Evolutionary conservation across 2,113 vertebrate genomes (phyloP).

Genomic region (Lycaon pictus): DNA sequence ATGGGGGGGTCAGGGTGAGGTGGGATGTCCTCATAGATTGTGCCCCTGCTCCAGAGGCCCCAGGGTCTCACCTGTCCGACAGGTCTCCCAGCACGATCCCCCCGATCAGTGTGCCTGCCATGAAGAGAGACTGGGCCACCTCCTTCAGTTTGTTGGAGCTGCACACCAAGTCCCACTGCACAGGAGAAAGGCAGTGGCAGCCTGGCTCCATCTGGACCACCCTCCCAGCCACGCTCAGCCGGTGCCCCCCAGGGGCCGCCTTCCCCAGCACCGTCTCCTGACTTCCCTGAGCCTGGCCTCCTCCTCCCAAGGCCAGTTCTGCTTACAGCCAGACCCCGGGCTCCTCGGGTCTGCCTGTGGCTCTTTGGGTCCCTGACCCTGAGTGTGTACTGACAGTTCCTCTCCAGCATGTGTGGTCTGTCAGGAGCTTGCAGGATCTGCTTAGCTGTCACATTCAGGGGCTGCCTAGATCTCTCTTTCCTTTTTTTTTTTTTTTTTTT

Average conservation of each 20-base stretch:
- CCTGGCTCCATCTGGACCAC: neutral
- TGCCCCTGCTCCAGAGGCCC: too few species aligned
- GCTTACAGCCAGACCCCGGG: rapidly evolving
- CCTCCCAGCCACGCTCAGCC: rapidly evolving
- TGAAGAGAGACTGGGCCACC: conserved; percentile 87
- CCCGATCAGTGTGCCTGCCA: conserved; percentile 84
- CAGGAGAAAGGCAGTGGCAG: neutral
- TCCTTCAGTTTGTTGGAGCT: conserved; percentile 81
- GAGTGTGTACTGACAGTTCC: too few species aligned
- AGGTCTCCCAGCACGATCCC: conserved; percentile 83
- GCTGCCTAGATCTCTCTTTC: too few species aligned
- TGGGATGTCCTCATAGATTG: neutral
- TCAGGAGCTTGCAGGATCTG: neutral
- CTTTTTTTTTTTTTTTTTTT: too few species aligned
- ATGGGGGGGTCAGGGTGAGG: neutral
- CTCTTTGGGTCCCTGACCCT: neutral
- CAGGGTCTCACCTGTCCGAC: conserved; percentile 82
- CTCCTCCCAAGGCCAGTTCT: neutral
- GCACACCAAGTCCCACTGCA: conserved; percentile 88
- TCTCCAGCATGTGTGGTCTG: neutral
- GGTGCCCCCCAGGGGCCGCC: rapidly evolving
- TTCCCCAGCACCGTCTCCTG: rapidly evolving
- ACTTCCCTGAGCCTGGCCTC: neutral
- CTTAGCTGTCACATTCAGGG: neutral
- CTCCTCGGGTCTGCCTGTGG: neutral